phyloP scores from a whole-genome alignment of 2,113 vertebrate genomes.

The Climacteris rufus region DNA sequence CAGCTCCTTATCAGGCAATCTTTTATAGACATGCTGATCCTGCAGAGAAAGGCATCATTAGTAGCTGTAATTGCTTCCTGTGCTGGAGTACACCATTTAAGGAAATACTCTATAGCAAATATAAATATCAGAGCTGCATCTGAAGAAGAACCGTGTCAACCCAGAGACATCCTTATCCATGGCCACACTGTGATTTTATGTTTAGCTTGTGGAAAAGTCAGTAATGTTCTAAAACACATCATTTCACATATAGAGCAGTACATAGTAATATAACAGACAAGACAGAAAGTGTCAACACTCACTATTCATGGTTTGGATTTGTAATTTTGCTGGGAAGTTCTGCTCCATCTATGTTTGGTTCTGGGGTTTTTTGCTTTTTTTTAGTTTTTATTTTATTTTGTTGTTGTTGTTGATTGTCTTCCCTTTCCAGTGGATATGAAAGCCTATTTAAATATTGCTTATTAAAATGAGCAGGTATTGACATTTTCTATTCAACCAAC shows the following conservation, averaged over 20 bases:
- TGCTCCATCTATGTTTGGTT: neutral
- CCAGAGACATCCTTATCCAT: neutral
- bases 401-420: neutral
- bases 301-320: neutral
- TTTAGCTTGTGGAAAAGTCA: neutral
- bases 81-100: neutral
- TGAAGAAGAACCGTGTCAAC: neutral
- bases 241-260: neutral
- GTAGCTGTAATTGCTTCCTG: conserved; percentile 3
- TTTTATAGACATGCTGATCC: neutral
- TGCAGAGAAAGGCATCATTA: neutral
- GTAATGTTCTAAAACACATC: neutral
- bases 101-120: neutral
- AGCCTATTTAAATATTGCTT: neutral
- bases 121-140: neutral
- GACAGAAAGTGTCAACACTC: neutral
- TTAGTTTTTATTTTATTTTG: neutral
- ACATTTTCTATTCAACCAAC: neutral
- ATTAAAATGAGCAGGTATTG: neutral
- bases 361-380: fast-evolving
- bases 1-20: neutral
- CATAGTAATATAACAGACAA: neutral
- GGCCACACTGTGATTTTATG: neutral
- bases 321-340: neutral
- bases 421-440: neutral